Conservation (phyloP, 2,797 vertebrate species). For the Notoglanidium macrostoma region DNA sequence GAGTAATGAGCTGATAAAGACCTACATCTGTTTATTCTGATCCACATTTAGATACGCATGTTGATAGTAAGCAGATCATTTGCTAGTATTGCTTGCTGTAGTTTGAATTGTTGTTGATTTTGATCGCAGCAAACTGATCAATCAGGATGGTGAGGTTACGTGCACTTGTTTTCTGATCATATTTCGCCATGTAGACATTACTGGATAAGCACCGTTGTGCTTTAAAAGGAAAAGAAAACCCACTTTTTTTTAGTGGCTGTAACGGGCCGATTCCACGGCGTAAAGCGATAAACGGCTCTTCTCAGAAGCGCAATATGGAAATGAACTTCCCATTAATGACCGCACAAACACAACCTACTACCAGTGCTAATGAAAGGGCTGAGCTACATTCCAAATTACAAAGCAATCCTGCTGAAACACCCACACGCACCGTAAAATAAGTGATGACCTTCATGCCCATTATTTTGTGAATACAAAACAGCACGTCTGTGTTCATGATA, state of each 20-base stretch:
- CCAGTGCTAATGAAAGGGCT: not conserved
- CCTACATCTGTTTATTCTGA: not conserved
- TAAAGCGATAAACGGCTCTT: not conserved
- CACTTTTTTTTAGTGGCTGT: not conserved
- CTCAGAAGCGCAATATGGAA: not conserved
- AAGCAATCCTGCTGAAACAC: not conserved
- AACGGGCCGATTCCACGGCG: not conserved
- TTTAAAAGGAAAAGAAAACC: too few species aligned
- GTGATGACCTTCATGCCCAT: not conserved
- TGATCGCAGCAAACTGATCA: not conserved
- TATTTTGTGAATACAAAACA: not conserved
- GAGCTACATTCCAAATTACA: not conserved
- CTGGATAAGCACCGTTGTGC: not conserved
- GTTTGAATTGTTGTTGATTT: not conserved
- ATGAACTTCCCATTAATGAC: constrained; percentile 1
- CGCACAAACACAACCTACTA: not conserved
- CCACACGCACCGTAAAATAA: not conserved
- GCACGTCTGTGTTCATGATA: not conserved
- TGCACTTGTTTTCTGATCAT: not conserved
- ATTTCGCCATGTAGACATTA: not conserved
- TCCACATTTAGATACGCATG: too few species aligned
- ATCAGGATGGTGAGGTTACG: not conserved
- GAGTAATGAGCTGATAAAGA: not conserved
- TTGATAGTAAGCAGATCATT: not conserved
- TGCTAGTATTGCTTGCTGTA: not conserved